These are phyloP conservation scores for Paracyprichromis sp. DNA, from an alignment of 2,113 vertebrate genomes.

Conservation along the genomic window DNA sequence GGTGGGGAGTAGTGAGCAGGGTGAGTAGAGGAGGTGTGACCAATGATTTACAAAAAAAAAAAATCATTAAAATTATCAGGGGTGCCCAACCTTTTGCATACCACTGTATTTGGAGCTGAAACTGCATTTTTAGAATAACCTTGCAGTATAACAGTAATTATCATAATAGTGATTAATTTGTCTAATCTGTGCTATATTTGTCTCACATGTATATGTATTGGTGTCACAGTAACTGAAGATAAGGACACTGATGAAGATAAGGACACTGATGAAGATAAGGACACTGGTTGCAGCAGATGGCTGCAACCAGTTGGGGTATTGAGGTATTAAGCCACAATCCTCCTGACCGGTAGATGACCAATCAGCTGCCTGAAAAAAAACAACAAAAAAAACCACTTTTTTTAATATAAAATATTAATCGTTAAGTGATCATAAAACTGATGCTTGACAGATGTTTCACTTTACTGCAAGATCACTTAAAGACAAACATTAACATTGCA, in stretches of 20 bases:
- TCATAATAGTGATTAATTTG: neutral
- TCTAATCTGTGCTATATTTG: neutral
- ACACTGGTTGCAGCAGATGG: too few relatives aligned
- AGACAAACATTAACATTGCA: neutral
- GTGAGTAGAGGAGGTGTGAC: neutral
- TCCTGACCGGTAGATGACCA: neutral
- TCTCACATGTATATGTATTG: neutral
- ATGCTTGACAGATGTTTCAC: neutral
- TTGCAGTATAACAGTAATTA: neutral
- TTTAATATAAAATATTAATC: neutral
- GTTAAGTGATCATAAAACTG: neutral
- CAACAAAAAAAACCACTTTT: accelerated
- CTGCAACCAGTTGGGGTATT: too few relatives aligned
- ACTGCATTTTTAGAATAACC: neutral
- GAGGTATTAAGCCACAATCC: neutral
- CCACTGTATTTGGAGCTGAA: neutral
- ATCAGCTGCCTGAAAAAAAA: neutral
- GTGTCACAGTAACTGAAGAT: neutral
- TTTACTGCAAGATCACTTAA: neutral
- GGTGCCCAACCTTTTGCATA: neutral
- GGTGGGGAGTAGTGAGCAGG: neutral
- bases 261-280: neutral
- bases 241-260: neutral
- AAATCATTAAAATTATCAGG: neutral
- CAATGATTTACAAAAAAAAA: neutral